phyloP scores from a whole-genome alignment of 2,888 invertebrate species.

The Phortica okadai region DNA sequence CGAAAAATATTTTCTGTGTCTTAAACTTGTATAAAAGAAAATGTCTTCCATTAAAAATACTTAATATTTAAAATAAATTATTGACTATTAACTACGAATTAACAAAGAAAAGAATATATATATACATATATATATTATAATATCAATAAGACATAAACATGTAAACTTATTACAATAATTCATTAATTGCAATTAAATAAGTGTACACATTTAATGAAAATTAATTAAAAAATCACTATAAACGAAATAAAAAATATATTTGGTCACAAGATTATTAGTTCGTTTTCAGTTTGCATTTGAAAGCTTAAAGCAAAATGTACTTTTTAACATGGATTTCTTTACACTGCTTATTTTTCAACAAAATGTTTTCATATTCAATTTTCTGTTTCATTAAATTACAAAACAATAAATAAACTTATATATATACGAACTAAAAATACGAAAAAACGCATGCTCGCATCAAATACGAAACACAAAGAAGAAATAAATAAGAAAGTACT shows the following conservation, averaged over 20 bases:
- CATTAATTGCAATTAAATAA: constrained; percentile 34
- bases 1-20: constrained; percentile 76
- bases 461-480: constrained; percentile 16
- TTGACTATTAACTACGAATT: constrained; percentile 38
- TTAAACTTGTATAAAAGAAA: constrained; percentile 76
- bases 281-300: neutral
- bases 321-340: no score
- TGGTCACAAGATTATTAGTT: neutral
- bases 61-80: constrained; percentile 56
- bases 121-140: constrained; percentile 46
- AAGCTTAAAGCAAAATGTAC: neutral
- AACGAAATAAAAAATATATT: neutral
- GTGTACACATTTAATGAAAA: constrained; percentile 54
- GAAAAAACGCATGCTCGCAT: constrained; percentile 26
- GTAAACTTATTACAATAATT: constrained; percentile 27
- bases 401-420: constrained; percentile 6
- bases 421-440: neutral
- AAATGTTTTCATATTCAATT: neutral
- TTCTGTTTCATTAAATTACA: neutral
- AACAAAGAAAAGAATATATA: constrained; percentile 44
- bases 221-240: constrained; percentile 7
- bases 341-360: neutral
- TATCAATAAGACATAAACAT: constrained; percentile 45
- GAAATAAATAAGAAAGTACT: constrained; percentile 10
- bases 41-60: constrained; percentile 77